Conservation (phyloP, 2,888 invertebrate species). For the Cantharis rustica region DNA sequence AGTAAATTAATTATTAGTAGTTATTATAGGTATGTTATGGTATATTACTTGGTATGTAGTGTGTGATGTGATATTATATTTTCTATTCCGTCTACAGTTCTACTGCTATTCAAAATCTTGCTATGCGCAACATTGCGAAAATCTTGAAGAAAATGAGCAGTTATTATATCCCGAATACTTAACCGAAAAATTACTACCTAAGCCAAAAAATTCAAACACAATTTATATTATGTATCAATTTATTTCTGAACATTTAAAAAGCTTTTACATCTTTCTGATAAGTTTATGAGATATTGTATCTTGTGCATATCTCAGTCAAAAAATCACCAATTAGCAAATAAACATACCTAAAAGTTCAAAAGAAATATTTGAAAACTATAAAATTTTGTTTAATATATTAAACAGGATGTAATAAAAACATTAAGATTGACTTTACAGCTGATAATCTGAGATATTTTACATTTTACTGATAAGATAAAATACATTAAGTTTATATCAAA, state of each 20-base stretch:
- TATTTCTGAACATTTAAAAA: background rate
- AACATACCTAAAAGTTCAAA: background rate
- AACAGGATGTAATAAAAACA: background rate
- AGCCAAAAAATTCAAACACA: background rate
- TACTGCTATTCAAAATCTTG: background rate
- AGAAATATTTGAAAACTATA: background rate
- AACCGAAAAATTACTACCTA: too few species aligned
- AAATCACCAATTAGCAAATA: background rate
- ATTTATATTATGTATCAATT: background rate
- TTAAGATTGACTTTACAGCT: background rate
- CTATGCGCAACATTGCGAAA: background rate
- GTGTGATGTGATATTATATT: too few species aligned
- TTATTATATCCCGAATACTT: too few species aligned
- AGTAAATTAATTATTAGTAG: too few species aligned
- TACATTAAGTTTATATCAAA: background rate
- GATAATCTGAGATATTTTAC: background rate
- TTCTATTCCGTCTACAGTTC: background rate
- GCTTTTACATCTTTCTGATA: background rate
- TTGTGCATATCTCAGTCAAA: background rate
- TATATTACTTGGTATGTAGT: too few species aligned
- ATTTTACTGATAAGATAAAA: background rate
- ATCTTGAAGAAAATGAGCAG: background rate
- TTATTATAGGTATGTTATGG: too few species aligned
- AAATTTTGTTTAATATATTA: background rate
- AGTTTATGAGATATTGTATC: too few species aligned